Conservation (phyloP, 2,888 invertebrate species). For the Platynereis dumerilii region DNA sequence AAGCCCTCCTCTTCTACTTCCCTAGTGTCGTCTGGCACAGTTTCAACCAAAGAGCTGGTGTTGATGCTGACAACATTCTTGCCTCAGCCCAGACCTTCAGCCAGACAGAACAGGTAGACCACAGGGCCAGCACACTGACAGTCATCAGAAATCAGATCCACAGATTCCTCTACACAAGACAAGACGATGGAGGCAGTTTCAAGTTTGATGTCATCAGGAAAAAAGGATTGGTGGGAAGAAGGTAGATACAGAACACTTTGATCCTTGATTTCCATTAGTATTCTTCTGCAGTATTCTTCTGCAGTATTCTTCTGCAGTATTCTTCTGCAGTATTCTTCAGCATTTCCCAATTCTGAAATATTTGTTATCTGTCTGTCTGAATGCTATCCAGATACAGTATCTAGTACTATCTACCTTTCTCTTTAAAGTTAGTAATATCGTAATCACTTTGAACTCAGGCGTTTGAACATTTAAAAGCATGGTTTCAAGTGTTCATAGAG, state of each 20-base stretch:
- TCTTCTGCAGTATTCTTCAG: too few relatives aligned
- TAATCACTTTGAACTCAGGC: too few relatives aligned
- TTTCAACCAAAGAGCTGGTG: conserved; percentile 44
- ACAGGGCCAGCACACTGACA: conserved; percentile 15
- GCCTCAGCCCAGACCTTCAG: conserved; percentile 22
- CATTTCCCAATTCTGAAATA: too few relatives aligned
- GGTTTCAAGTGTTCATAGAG: too few relatives aligned
- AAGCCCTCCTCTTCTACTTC: conserved; percentile 61
- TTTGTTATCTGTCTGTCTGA: too few relatives aligned
- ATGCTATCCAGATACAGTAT: too few relatives aligned
- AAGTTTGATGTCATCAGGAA: neutral
- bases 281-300: too few relatives aligned
- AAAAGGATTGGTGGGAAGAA: conserved; percentile 9
- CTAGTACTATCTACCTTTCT: too few relatives aligned
- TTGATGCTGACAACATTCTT: conserved; percentile 35
- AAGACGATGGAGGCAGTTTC: neutral
- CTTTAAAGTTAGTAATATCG: too few relatives aligned
- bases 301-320: too few relatives aligned
- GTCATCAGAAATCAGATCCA: conserved; percentile 29
- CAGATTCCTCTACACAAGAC: conserved; percentile 23
- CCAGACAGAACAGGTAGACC: conserved; percentile 17
- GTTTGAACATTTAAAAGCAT: too few relatives aligned
- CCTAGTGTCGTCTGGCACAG: conserved; percentile 62
- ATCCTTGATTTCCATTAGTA: too few relatives aligned
- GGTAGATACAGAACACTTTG: conserved; percentile 3